Conservation (phyloP, 2,797 vertebrate species). For the Fratercula arctica region DNA sequence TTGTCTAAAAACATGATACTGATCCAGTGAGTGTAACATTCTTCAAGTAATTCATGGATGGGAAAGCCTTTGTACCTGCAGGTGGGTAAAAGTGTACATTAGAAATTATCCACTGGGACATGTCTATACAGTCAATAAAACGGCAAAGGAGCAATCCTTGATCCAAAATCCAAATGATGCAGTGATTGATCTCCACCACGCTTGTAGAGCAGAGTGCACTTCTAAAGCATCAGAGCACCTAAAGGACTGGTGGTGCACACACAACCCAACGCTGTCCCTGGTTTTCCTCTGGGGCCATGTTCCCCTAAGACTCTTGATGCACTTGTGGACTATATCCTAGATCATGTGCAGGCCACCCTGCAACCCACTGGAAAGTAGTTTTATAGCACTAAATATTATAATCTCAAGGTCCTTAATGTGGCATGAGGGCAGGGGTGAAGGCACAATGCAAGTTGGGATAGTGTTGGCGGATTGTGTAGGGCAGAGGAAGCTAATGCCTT, state of each 20-base stretch:
- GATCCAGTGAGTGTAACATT: not conserved
- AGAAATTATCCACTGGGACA: not conserved
- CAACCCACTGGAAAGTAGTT: not conserved
- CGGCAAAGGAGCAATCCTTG: not conserved
- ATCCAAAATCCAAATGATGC: not conserved
- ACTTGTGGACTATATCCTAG: not conserved
- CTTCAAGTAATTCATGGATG: not conserved
- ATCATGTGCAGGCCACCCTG: not conserved
- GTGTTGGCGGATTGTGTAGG: not conserved
- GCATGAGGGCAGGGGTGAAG: not conserved
- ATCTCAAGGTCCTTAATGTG: not conserved
- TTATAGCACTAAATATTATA: not conserved
- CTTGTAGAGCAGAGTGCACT: not conserved
- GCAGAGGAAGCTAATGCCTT: not conserved
- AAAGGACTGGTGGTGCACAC: not conserved
- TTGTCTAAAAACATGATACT: not conserved
- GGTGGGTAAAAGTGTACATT: not conserved
- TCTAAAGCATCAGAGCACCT: not conserved
- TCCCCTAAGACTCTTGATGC: not conserved
- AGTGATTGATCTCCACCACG: not conserved
- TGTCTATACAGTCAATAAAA: not conserved
- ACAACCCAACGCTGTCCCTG: accelerated
- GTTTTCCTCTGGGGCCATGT: not conserved
- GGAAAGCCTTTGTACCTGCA: not conserved
- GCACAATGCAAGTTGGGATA: not conserved